Base-by-base conservation (phyloP, 2,113 vertebrate species). In the Athene noctua region DNA sequence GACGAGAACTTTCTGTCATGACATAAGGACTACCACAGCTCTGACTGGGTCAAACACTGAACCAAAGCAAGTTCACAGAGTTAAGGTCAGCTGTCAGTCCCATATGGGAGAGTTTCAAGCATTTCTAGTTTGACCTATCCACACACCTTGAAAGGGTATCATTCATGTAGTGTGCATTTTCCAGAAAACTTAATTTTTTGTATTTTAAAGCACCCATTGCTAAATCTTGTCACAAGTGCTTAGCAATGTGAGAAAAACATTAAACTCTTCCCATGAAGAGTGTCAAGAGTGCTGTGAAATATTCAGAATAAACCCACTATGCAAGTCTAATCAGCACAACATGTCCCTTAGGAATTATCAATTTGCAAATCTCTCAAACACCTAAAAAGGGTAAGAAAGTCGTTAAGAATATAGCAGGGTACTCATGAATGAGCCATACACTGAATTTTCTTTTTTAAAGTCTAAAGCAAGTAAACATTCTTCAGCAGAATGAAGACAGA, bases 261-360 rank as follows among this genome's bases (percentile, higher is more conserved):
- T 68, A 75, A 85, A 87, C 25, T 79, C 49, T 80, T 87, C 44
- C 80, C 34, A 47, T 29, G 70, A 87, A 59, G 51, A 92, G n/a
- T 20, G 66, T 68, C 80, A 66, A 66, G 44, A 95, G 40, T 27
- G 49, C 47, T 85, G 44, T 49, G 70, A 92, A 94, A 94, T 82
- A 85, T 32, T 57, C 87, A 82, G 73, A 57, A 94, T 68, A 87
- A 89, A 82, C 40, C 70, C 44, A 46, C 78, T 75, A 68, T 16
- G 38, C 20, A 67, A 92, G 58, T 74, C 54, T 87, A 70, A 96
- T 49, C 91, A 91, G 49, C 38, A 19, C 42, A 91, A 88, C 68
- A 63, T 36, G 66, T 85, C 81, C 58, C 70, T 90, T 2, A 0
- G 58, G 62, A 96, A 86, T 80, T 49, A 87, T 5, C 71, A 61